These are phyloP conservation scores for Physella acuta DNA, from an alignment of 1,140 invertebrate genomes.

Conservation along the genomic window DNA sequence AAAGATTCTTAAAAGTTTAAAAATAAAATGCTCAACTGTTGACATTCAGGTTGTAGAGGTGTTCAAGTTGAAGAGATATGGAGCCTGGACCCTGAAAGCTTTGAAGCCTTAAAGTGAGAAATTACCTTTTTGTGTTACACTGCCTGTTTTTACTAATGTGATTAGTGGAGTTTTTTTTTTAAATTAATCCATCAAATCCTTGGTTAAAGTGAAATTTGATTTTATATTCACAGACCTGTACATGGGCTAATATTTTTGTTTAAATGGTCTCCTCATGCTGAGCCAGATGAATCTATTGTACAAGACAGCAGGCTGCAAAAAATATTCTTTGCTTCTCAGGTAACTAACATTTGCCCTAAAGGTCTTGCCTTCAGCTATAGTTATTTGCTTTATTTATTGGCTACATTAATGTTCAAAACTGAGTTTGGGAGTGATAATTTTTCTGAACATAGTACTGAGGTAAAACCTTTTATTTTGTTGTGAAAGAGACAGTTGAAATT, in stretches of 20 bases:
- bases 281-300: conserved; percentile 80
- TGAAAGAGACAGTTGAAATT: no score
- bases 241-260: conserved; percentile 98
- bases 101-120: conserved; percentile 84
- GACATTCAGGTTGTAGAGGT: conserved; percentile 77
- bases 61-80: conserved; percentile 97
- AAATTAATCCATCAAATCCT: neutral
- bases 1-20: conserved; percentile 1
- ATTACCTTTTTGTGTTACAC: neutral
- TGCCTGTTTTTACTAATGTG: neutral
- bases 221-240: conserved; percentile 82
- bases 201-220: no score
- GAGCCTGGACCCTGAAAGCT: conserved; percentile 80
- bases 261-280: conserved; percentile 92
- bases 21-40: conserved; percentile 29
- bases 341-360: conserved; percentile 48
- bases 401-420: no score
- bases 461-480: no score
- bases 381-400: no score
- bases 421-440: no score
- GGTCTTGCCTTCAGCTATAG: no score
- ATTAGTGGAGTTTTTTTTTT: neutral
- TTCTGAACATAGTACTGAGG: no score
- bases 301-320: conserved; percentile 77
- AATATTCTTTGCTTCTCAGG: conserved; percentile 99